phyloP scores from a whole-genome alignment of 2,888 invertebrate genomes.

The Leucoma salicis region DNA sequence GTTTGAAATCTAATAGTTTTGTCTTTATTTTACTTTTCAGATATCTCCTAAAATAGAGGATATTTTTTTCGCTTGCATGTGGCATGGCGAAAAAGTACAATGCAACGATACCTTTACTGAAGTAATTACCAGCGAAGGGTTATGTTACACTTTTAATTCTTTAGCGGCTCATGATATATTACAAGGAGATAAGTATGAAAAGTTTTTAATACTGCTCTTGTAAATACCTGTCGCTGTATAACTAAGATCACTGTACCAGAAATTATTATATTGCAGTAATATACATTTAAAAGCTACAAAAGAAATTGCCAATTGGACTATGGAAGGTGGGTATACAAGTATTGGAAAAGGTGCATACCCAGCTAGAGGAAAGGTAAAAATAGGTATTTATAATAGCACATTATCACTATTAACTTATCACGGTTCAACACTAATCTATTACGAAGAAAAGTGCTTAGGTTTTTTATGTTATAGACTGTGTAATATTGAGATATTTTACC shows the following conservation, averaged over 20 bases:
- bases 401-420: neutral
- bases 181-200: constrained; percentile 15
- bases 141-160: constrained; percentile 48
- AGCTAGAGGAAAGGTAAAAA: neutral
- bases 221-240: too few species aligned
- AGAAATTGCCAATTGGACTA: neutral
- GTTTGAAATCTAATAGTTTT: neutral
- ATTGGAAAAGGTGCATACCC: neutral
- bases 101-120: neutral
- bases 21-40: neutral
- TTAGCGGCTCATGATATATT: constrained; percentile 44
- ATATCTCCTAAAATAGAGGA: constrained; percentile 3
- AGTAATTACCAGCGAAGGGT: constrained; percentile 44
- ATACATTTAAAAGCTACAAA: neutral
- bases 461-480: too few species aligned
- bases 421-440: too few species aligned
- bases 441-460: too few species aligned
- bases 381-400: constrained; percentile 23
- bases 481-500: too few species aligned
- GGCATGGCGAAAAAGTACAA: neutral
- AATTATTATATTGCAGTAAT: neutral
- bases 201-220: too few species aligned
- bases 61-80: neutral
- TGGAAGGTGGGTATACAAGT: neutral
- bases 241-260: too few species aligned